phyloP scores from a whole-genome alignment of 2,797 vertebrate genomes.

The Myotis vivesi region DNA sequence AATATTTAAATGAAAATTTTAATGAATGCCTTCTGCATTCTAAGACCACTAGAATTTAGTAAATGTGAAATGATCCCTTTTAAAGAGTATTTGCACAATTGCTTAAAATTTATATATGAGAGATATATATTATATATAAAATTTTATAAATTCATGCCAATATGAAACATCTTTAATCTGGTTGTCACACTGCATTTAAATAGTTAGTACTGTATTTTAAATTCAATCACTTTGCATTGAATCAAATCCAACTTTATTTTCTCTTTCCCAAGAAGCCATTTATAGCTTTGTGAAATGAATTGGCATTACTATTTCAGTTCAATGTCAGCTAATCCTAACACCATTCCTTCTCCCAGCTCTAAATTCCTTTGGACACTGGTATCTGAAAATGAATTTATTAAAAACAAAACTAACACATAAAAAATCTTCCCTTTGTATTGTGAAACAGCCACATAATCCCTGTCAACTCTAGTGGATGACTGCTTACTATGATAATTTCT shows the following conservation, averaged over 20 bases:
- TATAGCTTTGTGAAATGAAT: conserved; percentile 61
- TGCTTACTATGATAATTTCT: conserved; percentile 32
- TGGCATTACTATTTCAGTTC: conserved; percentile 72
- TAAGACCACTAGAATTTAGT: conserved; percentile 87
- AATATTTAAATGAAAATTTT: conserved; percentile 85
- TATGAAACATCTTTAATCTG: conserved; percentile 85
- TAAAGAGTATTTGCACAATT: conserved; percentile 85
- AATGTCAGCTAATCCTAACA: conserved; percentile 65
- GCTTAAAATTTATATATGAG: conserved; percentile 86
- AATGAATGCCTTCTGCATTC: conserved; percentile 84
- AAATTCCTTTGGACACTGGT: conserved; percentile 57
- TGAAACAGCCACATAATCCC: conserved; percentile 12
- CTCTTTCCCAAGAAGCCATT: conserved; percentile 73
- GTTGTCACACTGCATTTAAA: conserved; percentile 86
- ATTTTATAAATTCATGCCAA: conserved; percentile 82
- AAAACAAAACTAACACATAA: conserved; percentile 73
- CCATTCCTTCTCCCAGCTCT: background rate
- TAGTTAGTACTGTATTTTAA: conserved; percentile 86
- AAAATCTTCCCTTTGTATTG: conserved; percentile 63
- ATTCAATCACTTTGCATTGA: conserved; percentile 81
- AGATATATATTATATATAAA: conserved; percentile 84
- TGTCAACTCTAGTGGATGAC: conserved; percentile 51
- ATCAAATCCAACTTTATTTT: conserved; percentile 81
- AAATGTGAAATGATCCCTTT: conserved; percentile 88
- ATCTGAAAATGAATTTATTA: conserved; percentile 77